Conservation (phyloP, 2,888 invertebrate species). For the Atherix ibis region DNA sequence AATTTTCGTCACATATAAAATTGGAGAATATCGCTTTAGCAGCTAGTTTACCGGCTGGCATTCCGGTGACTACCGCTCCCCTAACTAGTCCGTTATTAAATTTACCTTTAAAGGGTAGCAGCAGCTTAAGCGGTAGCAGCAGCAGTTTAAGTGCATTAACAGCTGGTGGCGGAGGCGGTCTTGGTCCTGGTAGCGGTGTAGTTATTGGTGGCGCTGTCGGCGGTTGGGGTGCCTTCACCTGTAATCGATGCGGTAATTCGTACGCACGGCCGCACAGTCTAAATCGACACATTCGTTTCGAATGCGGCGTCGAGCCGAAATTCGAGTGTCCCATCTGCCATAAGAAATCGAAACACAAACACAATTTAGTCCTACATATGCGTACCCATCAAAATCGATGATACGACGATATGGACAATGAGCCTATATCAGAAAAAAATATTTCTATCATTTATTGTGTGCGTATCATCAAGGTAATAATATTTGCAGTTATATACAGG, state of each 20-base stretch:
- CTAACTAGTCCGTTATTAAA: slow-evolving; percentile 11
- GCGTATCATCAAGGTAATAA: too few species aligned
- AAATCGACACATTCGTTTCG: slow-evolving; percentile 41
- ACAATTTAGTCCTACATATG: slow-evolving; percentile 34
- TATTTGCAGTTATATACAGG: too few species aligned
- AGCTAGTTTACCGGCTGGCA: slow-evolving; percentile 6
- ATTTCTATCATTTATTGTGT: too few species aligned
- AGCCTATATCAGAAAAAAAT: too few species aligned
- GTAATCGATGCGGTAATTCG: slow-evolving; percentile 40
- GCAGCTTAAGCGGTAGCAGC: slow-evolving; percentile 10
- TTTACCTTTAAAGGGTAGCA: slow-evolving; percentile 8
- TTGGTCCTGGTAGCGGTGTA: slow-evolving; percentile 1
- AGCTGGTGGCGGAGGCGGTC: not conserved
- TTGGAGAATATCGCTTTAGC: slow-evolving; percentile 7
- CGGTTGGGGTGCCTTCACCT: slow-evolving; percentile 32
- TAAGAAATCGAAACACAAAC: slow-evolving; percentile 38
- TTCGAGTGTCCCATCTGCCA: slow-evolving; percentile 46
- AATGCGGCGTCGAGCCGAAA: slow-evolving; percentile 43
- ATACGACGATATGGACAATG: too few species aligned
- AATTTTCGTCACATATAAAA: slow-evolving; percentile 6
- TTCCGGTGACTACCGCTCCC: slow-evolving; percentile 9
- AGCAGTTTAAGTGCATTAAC: slow-evolving; percentile 2
- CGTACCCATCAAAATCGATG: slow-evolving; percentile 36
- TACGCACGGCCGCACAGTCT: slow-evolving; percentile 40
- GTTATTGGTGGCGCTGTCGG: slow-evolving; percentile 4